Evolutionary conservation across 2,113 vertebrate species (phyloP).

Genomic region (Ophiodon elongatus): DNA sequence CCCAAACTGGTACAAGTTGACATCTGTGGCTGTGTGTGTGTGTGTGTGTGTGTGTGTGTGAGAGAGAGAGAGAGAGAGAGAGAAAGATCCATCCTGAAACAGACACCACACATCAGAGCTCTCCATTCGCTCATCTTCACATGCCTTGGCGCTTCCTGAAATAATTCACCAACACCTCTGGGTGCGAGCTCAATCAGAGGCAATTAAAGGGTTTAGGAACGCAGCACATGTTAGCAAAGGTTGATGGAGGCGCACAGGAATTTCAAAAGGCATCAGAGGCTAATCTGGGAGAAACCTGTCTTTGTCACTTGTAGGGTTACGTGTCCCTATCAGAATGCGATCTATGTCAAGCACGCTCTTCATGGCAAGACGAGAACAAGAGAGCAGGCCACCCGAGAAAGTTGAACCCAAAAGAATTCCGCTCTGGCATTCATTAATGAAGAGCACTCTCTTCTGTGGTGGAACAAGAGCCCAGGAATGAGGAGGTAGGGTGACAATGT

Average conservation of each 20-base stretch:
- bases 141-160: conserved; percentile 13
- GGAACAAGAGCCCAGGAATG: conserved; percentile 46
- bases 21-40: conserved; percentile 26
- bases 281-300: conserved; percentile 76
- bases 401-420: conserved; percentile 79
- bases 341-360: conserved; percentile 77
- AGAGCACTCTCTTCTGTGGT: conserved; percentile 61
- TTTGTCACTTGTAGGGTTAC: conserved; percentile 75
- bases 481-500: conserved; percentile 43
- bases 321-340: conserved; percentile 74
- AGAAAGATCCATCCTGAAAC: conserved; percentile 32
- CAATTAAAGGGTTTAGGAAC: conserved; percentile 42
- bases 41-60: neutral
- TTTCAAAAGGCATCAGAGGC: conserved; percentile 61
- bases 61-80: neutral
- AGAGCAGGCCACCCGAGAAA: conserved; percentile 78
- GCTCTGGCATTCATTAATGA: conserved; percentile 81
- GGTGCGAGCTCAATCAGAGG: conserved; percentile 15
- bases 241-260: conserved; percentile 33
- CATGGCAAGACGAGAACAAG: conserved; percentile 74
- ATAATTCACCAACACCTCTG: conserved; percentile 46
- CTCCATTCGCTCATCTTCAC: conserved; percentile 46
- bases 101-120: conserved; percentile 36
- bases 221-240: conserved; percentile 51
- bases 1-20: conserved; percentile 49